phyloP scores from a whole-genome alignment of 2,797 vertebrate genomes.

The Valencia hispanica region DNA sequence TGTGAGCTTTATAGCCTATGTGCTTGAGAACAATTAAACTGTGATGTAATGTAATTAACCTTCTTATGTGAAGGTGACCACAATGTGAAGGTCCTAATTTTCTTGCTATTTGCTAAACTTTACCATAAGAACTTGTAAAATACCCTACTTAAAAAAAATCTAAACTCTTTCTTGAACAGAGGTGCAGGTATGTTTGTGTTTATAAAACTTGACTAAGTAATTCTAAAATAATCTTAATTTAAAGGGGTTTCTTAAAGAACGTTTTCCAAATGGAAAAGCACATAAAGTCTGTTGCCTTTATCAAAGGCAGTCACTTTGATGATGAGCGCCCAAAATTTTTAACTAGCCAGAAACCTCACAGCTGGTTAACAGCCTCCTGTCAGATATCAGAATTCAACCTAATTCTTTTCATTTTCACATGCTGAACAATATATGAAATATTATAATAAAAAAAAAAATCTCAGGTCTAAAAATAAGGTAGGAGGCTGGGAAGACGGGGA shows the following conservation, averaged over 20 bases:
- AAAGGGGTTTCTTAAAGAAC: background rate
- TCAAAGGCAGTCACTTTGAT: background rate
- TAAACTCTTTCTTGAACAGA: background rate
- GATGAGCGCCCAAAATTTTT: background rate
- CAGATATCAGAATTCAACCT: slow-evolving; percentile 21
- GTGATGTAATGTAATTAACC: no score
- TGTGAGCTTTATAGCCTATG: background rate
- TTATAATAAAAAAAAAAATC: background rate
- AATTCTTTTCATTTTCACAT: slow-evolving; percentile 10
- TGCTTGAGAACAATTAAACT: no score
- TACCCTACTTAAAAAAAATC: background rate
- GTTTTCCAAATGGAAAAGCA: background rate
- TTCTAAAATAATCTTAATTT: background rate
- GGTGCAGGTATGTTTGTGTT: background rate
- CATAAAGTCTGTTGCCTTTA: background rate
- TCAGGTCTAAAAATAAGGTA: background rate
- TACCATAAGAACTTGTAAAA: background rate
- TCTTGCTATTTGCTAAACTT: background rate
- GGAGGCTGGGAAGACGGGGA: background rate
- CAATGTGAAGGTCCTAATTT: background rate
- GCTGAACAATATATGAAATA: background rate
- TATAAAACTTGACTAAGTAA: background rate
- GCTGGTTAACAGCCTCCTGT: slow-evolving; percentile 27
- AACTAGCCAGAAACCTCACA: background rate
- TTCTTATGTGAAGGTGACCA: background rate